Evolutionary conservation across 2,113 vertebrate genomes (phyloP).

Genomic region (Cheirogaleus medius): DNA sequence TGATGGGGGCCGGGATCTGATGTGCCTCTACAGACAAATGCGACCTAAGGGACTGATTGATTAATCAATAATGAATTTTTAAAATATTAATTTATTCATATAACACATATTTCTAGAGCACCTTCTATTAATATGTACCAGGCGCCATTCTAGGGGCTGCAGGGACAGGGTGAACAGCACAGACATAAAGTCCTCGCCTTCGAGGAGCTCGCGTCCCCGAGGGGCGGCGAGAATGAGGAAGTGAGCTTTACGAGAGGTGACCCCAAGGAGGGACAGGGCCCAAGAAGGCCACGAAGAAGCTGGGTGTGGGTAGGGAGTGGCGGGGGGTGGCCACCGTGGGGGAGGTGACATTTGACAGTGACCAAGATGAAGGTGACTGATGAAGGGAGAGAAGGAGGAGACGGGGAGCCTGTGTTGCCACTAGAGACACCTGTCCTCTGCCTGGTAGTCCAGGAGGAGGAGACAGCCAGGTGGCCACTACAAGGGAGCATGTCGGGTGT

Average conservation of each 20-base stretch:
- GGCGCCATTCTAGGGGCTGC: neutral
- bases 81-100: neutral
- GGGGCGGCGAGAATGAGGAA: neutral
- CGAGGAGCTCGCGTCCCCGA: rapidly evolving
- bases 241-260: rapidly evolving
- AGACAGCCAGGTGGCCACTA: rapidly evolving
- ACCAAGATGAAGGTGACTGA: neutral
- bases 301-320: rapidly evolving
- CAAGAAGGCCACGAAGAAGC: neutral
- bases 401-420: neutral
- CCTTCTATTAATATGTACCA: neutral
- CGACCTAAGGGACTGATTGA: neutral
- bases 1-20: neutral
- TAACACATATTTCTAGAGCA: neutral
- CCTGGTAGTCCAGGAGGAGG: neutral
- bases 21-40: neutral
- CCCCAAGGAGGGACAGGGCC: neutral
- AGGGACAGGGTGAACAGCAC: rapidly evolving
- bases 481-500: neutral
- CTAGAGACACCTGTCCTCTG: neutral
- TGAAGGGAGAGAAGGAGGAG: no score
- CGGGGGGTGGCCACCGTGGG: neutral
- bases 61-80: neutral
- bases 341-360: neutral
- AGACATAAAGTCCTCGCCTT: neutral